These are phyloP conservation scores for Drosophila peninsularis DNA, from an alignment of 2,888 invertebrate genomes.

Conservation along the genomic window DNA sequence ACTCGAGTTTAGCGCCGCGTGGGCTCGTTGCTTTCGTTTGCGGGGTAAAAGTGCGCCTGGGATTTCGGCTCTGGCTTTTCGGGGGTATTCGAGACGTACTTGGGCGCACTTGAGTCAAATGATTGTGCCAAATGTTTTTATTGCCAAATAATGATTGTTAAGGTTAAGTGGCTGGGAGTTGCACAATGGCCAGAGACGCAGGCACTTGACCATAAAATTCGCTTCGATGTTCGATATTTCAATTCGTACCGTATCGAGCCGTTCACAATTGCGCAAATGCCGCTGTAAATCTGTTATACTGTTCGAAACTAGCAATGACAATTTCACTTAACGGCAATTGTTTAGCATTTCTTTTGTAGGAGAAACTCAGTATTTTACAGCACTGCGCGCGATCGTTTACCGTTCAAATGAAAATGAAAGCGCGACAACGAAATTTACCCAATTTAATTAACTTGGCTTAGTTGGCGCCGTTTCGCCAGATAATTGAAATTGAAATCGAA, in stretches of 20 bases:
- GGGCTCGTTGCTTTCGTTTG: conserved; percentile 62
- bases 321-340: conserved; percentile 48
- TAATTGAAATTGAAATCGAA: conserved; percentile 27
- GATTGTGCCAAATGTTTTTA: conserved; percentile 71
- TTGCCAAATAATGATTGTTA: conserved; percentile 74
- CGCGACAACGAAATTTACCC: conserved; percentile 39
- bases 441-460: conserved; percentile 47
- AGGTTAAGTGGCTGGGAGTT: conserved; percentile 72
- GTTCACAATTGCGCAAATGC: conserved; percentile 37
- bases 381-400: conserved; percentile 17
- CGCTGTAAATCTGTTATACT: conserved; percentile 19
- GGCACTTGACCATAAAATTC: conserved; percentile 48
- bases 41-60: conserved; percentile 51
- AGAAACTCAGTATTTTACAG: not conserved
- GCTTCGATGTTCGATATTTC: conserved; percentile 27
- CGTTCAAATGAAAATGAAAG: conserved; percentile 44
- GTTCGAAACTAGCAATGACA: conserved; percentile 25
- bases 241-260: not conserved
- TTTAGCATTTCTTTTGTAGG: conserved; percentile 30
- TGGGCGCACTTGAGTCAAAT: conserved; percentile 61
- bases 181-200: conserved; percentile 57
- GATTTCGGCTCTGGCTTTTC: conserved; percentile 21
- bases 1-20: conserved; percentile 67
- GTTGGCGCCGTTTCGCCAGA: conserved; percentile 28
- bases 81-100: conserved; percentile 14